phyloP scores from a whole-genome alignment of 2,888 invertebrate species.

The Drosophila dives region DNA sequence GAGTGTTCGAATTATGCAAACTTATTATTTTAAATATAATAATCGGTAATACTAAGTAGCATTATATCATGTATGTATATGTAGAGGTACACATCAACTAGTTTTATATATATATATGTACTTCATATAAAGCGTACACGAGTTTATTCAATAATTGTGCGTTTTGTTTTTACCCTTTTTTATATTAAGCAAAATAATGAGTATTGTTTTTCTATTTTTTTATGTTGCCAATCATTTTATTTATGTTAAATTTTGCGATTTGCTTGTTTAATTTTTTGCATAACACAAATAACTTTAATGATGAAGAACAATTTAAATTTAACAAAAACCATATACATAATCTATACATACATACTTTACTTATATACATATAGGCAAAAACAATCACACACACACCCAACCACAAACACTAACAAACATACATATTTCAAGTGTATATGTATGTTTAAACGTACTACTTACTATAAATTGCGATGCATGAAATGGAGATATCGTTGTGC shows the following conservation, averaged over 20 bases:
- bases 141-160: slow-evolving; percentile 33
- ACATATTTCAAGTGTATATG: slow-evolving; percentile 49
- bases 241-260: slow-evolving; percentile 52
- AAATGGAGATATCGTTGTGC: slow-evolving; percentile 45
- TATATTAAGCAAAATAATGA: slow-evolving; percentile 27
- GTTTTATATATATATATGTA: slow-evolving; percentile 25
- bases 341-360: slow-evolving; percentile 43
- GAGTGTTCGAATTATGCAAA: slow-evolving; percentile 74
- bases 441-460: slow-evolving; percentile 38
- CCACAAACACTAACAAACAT: slow-evolving; percentile 17
- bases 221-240: slow-evolving; percentile 56
- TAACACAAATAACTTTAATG: slow-evolving; percentile 40
- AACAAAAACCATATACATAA: slow-evolving; percentile 39
- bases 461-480: slow-evolving; percentile 47
- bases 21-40: slow-evolving; percentile 59
- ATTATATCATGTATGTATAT: slow-evolving; percentile 39
- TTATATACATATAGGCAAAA: slow-evolving; percentile 48
- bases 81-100: slow-evolving; percentile 42
- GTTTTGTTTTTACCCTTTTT: slow-evolving; percentile 20
- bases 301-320: slow-evolving; percentile 38
- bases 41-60: slow-evolving; percentile 62
- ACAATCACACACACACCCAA: slow-evolving; percentile 14
- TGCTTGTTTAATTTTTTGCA: slow-evolving; percentile 45
- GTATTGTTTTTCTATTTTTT: slow-evolving; percentile 39
- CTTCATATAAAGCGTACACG: slow-evolving; percentile 22